Percentiles rank a stretch among this genome's conserved stretches.
phyloP scores from a whole-genome alignment of 53 echinoderm and acorn worm species.

The Henricia sp. region DNA sequence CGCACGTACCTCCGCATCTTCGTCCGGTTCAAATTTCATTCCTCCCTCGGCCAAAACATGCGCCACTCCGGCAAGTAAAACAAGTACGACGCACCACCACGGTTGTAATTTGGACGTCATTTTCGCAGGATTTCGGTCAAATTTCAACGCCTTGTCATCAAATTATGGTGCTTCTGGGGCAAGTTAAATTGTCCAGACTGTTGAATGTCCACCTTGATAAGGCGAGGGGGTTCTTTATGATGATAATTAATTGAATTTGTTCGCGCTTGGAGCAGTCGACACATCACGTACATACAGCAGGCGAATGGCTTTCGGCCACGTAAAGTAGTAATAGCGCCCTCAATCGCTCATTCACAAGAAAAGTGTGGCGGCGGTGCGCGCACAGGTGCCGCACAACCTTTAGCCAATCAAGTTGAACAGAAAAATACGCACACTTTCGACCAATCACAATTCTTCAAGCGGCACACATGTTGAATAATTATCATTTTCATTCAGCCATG shows the following conservation, averaged over 20 bases:
- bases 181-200: neutral
- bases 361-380: no score
- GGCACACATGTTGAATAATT: no score
- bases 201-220: neutral
- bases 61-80: neutral
- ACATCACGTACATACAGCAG: neutral
- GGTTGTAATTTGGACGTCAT: neutral
- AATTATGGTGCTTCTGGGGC: neutral
- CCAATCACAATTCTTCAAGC: no score
- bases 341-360: no score
- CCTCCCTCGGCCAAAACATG: slow-evolving; percentile 38
- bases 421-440: no score
- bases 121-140: neutral
- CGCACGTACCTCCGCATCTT: slow-evolving; percentile 44
- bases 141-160: neutral
- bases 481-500: no score
- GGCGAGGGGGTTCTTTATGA: neutral
- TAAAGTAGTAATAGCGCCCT: no score
- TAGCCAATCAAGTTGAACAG: no score
- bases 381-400: no score
- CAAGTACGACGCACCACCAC: neutral
- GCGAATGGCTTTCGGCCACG: slow-evolving; percentile 32
- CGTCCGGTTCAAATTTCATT: slow-evolving; percentile 43
- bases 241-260: neutral
- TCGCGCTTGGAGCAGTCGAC: neutral